A percentile compares a stretch with the other conserved stretches of the same genome.
phyloP scores from a whole-genome alignment of 2,113 vertebrate species.

The Anoplopoma fimbria region DNA sequence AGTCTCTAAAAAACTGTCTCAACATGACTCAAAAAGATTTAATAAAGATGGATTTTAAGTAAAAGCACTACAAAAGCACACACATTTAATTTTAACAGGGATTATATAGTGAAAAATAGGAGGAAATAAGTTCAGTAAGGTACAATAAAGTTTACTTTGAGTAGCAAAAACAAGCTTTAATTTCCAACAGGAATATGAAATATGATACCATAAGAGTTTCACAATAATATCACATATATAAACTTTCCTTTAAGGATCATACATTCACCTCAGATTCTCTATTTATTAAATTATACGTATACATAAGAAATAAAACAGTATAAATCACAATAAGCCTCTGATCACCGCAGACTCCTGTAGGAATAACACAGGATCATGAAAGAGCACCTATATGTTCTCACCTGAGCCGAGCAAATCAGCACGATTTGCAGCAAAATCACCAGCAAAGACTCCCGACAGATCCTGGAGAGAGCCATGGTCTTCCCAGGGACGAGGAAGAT shows the following conservation, averaged over 20 bases:
- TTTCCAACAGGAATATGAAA: background rate
- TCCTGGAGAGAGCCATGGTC: slow-evolving; percentile 82
- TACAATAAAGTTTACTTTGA: background rate
- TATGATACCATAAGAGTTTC: background rate
- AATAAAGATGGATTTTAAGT: background rate
- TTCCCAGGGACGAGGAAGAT: slow-evolving; percentile 60
- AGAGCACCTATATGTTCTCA: slow-evolving; percentile 79
- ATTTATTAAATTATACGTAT: background rate
- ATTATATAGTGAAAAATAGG: background rate
- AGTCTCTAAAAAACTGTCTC: background rate
- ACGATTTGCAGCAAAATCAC: slow-evolving; percentile 86
- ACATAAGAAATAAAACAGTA: background rate
- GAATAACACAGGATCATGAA: background rate
- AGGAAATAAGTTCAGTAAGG: background rate
- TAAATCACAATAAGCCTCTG: background rate
- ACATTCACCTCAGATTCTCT: background rate
- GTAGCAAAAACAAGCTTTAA: background rate
- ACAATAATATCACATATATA: no score
- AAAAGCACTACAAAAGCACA: accelerated
- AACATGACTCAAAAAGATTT: background rate
- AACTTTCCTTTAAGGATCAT: background rate
- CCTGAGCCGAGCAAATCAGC: slow-evolving; percentile 90
- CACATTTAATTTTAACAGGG: background rate
- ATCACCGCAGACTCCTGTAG: background rate
- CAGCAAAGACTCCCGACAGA: slow-evolving; percentile 69